phyloP scores from a whole-genome alignment of 64 coral and sea anemone genomes.

The Porites australiensis region DNA sequence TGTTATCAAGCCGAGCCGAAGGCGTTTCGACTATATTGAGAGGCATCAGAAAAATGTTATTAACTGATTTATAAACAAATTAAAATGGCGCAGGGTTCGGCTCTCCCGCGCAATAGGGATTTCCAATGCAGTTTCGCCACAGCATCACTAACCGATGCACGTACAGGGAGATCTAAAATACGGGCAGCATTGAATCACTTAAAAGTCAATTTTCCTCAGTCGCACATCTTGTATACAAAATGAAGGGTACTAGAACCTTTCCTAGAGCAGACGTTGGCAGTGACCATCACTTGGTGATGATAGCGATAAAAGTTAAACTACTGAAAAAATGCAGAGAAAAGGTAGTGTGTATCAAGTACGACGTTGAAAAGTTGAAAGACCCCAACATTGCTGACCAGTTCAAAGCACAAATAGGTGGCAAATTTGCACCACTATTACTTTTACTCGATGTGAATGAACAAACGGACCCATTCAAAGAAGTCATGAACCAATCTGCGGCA shows the following conservation, averaged over 20 bases:
- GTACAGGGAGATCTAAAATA: no score
- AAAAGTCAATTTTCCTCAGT: no score
- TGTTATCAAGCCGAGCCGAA: no score
- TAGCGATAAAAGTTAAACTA: conserved; percentile 1
- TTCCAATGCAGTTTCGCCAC: no score
- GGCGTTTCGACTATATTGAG: no score
- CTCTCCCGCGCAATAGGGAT: no score
- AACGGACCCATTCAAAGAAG: conserved; percentile 5
- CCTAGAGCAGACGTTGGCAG: neutral
- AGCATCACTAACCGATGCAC: no score
- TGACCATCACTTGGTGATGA: conserved; percentile 25
- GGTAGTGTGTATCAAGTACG: neutral
- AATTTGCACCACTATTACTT: conserved; percentile 18
- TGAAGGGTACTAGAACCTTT: conserved; percentile 4
- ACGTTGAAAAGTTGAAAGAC: neutral
- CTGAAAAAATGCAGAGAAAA: neutral
- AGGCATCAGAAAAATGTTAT: no score
- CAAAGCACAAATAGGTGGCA: conserved; percentile 1
- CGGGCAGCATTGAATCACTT: no score
- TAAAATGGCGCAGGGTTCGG: no score
- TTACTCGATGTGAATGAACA: conserved; percentile 13
- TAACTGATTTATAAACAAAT: no score
- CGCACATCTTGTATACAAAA: conserved; percentile 1
- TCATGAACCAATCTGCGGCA: conserved; percentile 16
- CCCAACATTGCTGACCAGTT: conserved; percentile 26